A percentile compares a stretch with the other conserved stretches of the same genome.
These are phyloP conservation scores for Galbula dea DNA, from an alignment of 2,113 vertebrate genomes.

Conservation along the genomic window DNA sequence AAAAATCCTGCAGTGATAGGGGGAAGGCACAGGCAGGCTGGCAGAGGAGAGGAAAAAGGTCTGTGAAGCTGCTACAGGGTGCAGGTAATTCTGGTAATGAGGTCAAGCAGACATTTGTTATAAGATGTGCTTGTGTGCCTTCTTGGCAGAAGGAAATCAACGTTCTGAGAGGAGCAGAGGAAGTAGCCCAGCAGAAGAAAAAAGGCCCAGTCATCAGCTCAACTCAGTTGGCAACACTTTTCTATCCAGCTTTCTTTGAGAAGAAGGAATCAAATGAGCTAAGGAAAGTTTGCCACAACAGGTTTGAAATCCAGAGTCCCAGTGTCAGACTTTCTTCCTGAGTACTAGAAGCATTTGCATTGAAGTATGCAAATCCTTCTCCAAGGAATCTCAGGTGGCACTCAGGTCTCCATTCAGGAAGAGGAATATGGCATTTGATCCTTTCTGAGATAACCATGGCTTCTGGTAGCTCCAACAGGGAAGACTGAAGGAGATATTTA, in stretches of 20 bases:
- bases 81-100: not conserved
- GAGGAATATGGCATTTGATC: not conserved
- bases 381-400: not conserved
- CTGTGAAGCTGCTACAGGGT: not conserved
- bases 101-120: not conserved
- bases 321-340: not conserved
- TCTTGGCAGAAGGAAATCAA: not conserved
- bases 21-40: not conserved
- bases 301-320: not conserved
- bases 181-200: not conserved
- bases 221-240: not conserved
- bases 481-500: not conserved
- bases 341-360: not conserved
- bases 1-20: not conserved
- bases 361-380: not conserved
- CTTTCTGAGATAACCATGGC: not conserved
- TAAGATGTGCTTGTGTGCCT: not conserved
- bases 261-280: not conserved
- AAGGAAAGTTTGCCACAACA: not conserved
- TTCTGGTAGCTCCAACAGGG: not conserved
- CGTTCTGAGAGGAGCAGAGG: not conserved
- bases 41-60: not conserved
- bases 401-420: not conserved
- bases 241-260: not conserved
- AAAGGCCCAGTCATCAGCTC: not conserved